Evolutionary conservation across 2,797 vertebrate species (phyloP), one percentile per base, ranked within the genome.

Genomic region (Lepus oiostolus): DNA sequence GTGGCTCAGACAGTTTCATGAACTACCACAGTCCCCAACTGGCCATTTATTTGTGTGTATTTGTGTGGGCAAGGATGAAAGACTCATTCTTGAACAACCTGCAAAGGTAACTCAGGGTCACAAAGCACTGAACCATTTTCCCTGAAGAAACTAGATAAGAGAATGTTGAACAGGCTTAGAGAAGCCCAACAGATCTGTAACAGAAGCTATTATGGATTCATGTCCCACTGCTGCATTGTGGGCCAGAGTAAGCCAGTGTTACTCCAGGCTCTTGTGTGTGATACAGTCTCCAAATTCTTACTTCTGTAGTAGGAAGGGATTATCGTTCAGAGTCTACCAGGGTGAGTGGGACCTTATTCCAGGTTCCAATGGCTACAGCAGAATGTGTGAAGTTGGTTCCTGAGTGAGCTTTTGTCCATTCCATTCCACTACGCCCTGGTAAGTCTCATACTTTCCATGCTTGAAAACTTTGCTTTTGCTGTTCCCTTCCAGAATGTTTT

Each of bases 21-120:
- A 24, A 19, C 8, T 0, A 4, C 32, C n/a, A 30, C 19, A 3
- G 21, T 17, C 54, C 32, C 24, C 9, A 21, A 4, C 0, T 12
- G 63, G 65, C 32, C 16, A 2, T 26, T 68, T 24, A 52, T 19
- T 47, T 14, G 10, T 42, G 65, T 24, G 21, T 32, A n/a, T 28
- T 42, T 75, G 28, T 80, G 28, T 54, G 42, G 70, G 54, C 62
- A 16, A 17, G 38, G 38, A 21, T 50, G 24, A 54, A 58, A 92
- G 22, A 11, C 47, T 72, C 4, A 19, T 30, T 71, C 50, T 74
- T 81, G 28, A 83, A 70, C 26, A 63, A 19, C 52, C 62, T 47
- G 30, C 88, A 93, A 28, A 58, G 32, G 32, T 35, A 14, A 72
- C 62, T 24, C 22, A 42, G 76, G 19, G 60, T 19, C 38, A 30